phyloP scores from a whole-genome alignment of 92 coral and sea anemone genomes.

The Desmophyllum pertusum region DNA sequence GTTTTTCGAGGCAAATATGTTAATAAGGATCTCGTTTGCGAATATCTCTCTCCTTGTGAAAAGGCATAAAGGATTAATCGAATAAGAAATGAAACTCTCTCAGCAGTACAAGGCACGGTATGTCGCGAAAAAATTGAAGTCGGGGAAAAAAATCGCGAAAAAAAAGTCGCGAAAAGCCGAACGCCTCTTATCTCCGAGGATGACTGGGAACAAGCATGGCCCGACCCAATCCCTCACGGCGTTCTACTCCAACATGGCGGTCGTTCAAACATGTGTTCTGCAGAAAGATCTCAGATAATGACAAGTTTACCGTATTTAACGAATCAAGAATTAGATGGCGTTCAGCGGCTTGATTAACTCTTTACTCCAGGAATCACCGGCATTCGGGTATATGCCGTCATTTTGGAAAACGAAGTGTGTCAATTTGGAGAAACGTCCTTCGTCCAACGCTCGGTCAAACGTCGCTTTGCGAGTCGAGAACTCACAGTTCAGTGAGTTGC shows the following conservation, averaged over 20 bases:
- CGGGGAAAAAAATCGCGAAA: too few relatives aligned
- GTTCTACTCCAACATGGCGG: neutral
- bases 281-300: neutral
- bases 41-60: too few relatives aligned
- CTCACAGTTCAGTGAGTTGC: neutral
- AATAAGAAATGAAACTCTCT: too few relatives aligned
- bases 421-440: neutral
- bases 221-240: neutral
- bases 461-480: neutral
- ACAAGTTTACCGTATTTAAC: too few relatives aligned
- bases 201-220: neutral
- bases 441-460: neutral
- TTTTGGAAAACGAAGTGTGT: conserved; percentile 5
- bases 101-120: too few relatives aligned
- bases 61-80: too few relatives aligned
- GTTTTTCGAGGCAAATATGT: too few relatives aligned
- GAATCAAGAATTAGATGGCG: neutral
- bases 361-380: conserved; percentile 21
- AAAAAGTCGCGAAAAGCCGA: neutral
- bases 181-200: neutral
- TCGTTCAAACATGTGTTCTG: neutral
- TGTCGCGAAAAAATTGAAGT: too few relatives aligned
- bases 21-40: too few relatives aligned
- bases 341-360: neutral
- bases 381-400: conserved; percentile 7